Evolutionary conservation across 2,888 invertebrate genomes (phyloP), one percentile per base, ranked within the genome.

Genomic region (Cryptocephalus primarius): DNA sequence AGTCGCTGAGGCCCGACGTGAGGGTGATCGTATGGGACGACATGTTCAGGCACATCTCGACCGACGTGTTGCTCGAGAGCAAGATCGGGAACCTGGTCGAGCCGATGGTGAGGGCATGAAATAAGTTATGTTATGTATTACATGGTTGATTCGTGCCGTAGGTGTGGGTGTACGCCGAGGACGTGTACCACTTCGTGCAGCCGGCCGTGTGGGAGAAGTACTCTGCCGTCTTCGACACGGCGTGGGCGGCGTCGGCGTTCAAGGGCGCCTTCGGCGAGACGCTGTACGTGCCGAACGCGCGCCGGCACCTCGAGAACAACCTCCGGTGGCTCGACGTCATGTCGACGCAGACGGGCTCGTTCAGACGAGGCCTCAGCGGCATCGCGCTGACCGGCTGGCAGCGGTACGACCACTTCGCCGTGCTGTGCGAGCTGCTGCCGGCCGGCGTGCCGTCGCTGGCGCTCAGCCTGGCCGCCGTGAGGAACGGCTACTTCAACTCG

Each of bases 21-120:
- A 75, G 73, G 11, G 73, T 82, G 1, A 78, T 88, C 47, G 80
- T 88, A 59, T 88, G 88, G 88, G 87, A 88, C 60, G 88, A 88
- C 63, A 87, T 88, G 85, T 66, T 88, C 46, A 68, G 86, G 1
- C 79, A 80, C 56, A 72, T 83, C 54, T 72, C 78, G 2, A 67
- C 77, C 40, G 75, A 76, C 50, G 74, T 75, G 49, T 70, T 83
- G 68, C 71, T 78, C 46, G 77, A 78, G 50, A 76, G 76, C 32
- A 76, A 77, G 39, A 71, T 87, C 11, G 82, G 82, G 1, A 70
- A 73, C 33, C 69, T 83, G 36, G 84, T 87, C 0, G 85, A 87
- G 60, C 84, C 85, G 1, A 85, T 87, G 85, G 79, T 87, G 33
- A 31, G 42, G 3, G n/a, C n/a, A 6, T 6, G 12, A 36, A 6